phyloP scores from a whole-genome alignment of 2,797 vertebrate genomes.

The Molossus molossus region DNA sequence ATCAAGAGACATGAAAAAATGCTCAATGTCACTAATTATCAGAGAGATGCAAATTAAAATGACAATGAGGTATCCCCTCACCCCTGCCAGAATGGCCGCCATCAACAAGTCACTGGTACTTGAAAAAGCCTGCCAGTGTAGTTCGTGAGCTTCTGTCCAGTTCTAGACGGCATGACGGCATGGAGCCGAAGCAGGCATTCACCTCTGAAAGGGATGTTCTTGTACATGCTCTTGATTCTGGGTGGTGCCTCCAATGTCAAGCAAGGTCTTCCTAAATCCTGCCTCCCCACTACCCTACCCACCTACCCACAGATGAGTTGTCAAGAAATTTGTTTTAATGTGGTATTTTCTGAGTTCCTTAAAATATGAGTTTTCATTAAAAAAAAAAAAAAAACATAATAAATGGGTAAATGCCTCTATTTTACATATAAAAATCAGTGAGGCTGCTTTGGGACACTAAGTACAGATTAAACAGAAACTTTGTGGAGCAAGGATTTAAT shows the following conservation, averaged over 20 bases:
- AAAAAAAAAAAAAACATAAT: slow-evolving; percentile 13
- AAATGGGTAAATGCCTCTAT: background rate
- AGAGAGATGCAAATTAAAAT: too few species aligned
- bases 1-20: too few species aligned
- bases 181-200: slow-evolving; percentile 43
- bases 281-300: background rate
- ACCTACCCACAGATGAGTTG: background rate
- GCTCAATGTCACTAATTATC: too few species aligned
- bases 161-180: background rate
- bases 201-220: slow-evolving; percentile 57
- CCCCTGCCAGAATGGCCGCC: too few species aligned
- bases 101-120: slow-evolving; percentile 1
- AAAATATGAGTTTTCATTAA: background rate
- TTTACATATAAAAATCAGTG: background rate
- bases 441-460: background rate
- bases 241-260: slow-evolving; percentile 8
- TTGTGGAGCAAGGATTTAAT: background rate
- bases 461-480: background rate
- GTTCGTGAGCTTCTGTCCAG: background rate
- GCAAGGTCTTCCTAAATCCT: background rate
- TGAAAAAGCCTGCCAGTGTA: slow-evolving; percentile 50
- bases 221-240: slow-evolving; percentile 3
- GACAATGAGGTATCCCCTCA: too few species aligned
- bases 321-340: slow-evolving; percentile 30
- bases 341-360: background rate